phyloP scores from a whole-genome alignment of 2,797 vertebrate species.

The Echiichthys vipera region DNA sequence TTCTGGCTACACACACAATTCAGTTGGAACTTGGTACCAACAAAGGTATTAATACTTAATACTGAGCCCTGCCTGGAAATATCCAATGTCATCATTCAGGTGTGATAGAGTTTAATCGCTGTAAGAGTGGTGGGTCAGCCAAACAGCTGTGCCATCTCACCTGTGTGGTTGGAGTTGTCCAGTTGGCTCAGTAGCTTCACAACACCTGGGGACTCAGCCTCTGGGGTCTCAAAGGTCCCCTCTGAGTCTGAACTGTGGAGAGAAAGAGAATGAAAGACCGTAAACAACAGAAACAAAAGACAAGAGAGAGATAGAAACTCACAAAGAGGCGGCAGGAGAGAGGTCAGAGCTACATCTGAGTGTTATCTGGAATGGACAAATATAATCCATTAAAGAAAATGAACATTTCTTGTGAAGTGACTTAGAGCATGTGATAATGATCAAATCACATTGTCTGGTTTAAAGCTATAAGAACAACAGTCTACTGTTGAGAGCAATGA shows the following conservation, averaged over 20 bases:
- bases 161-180: conserved; percentile 70
- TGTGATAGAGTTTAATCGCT: background rate
- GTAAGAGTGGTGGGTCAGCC: background rate
- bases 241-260: conserved; percentile 93
- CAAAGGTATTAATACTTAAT: background rate
- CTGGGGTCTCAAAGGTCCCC: conserved; percentile 92
- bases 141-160: conserved; percentile 57
- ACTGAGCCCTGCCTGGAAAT: background rate
- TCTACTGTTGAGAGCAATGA: conserved; percentile 26
- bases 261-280: conserved; percentile 27
- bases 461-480: conserved; percentile 12
- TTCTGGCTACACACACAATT: too few species aligned
- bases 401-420: background rate
- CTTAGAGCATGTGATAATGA: conserved; percentile 22
- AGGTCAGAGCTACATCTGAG: background rate
- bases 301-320: background rate
- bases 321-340: background rate
- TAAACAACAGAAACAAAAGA: background rate
- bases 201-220: conserved; percentile 89
- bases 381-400: background rate
- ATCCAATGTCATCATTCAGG: background rate
- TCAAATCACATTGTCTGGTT: background rate
- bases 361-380: conserved; percentile 9
- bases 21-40: background rate
- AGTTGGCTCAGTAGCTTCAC: conserved; percentile 69